Evolutionary conservation across 2,797 vertebrate species (phyloP).

Genomic region (Poecilia wingei): DNA sequence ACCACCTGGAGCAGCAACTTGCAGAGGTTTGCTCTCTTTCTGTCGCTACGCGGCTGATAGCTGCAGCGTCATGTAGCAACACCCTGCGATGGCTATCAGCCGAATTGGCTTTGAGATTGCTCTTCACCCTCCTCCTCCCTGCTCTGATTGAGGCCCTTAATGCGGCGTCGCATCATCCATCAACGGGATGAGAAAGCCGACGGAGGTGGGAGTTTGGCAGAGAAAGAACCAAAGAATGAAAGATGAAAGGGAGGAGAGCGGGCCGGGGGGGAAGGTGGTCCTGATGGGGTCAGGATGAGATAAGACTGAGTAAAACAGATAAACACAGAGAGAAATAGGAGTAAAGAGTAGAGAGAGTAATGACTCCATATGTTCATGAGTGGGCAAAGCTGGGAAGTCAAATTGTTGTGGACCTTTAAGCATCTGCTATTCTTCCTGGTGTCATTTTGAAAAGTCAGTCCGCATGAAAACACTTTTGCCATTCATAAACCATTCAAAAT

Average conservation of each 20-base stretch:
- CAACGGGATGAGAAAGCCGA: conserved; percentile 55
- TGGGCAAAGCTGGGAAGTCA: conserved; percentile 16
- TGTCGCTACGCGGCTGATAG: conserved; percentile 57
- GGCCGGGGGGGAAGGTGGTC: conserved; percentile 3
- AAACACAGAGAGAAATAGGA: conserved; percentile 54
- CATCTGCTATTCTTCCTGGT: conserved; percentile 27
- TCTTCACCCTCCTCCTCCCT: conserved; percentile 31
- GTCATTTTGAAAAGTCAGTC: conserved; percentile 5
- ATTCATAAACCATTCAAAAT: background rate
- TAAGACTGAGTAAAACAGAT: conserved; percentile 52
- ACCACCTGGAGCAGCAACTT: conserved; percentile 8
- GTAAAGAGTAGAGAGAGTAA: background rate
- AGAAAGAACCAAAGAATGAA: conserved; percentile 32
- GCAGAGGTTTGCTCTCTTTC: conserved; percentile 7
- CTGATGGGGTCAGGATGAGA: conserved; percentile 52
- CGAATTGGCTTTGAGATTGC: conserved; percentile 78
- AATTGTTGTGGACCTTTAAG: conserved; percentile 33
- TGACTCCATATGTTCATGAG: conserved; percentile 16
- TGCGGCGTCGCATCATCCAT: conserved; percentile 63
- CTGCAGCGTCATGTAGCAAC: conserved; percentile 53
- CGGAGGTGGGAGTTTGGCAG: conserved; percentile 13
- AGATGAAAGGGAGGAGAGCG: conserved; percentile 54
- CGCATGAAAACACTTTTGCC: conserved; percentile 9
- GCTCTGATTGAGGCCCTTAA: conserved; percentile 64
- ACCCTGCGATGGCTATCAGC: conserved; percentile 72